A percentile compares a stretch with the other conserved stretches of the same genome.
These are phyloP conservation scores for Tenthredo livida DNA, from an alignment of 2,888 invertebrate genomes.

Conservation along the genomic window DNA sequence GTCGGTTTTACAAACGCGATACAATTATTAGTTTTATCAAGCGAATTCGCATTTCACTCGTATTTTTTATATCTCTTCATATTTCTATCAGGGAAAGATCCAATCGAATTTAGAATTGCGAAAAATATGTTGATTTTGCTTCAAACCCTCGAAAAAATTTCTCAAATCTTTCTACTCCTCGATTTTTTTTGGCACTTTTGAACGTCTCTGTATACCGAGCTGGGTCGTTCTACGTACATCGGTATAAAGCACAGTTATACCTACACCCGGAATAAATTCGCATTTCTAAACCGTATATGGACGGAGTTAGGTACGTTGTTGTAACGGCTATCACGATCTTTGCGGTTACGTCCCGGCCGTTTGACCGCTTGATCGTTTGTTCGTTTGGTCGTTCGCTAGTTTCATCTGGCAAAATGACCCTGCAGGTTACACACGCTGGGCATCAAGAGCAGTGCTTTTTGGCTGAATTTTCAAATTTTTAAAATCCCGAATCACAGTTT, in stretches of 20 bases:
- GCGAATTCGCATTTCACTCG: neutral
- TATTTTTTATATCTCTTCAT: too few species aligned
- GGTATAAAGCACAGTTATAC: neutral
- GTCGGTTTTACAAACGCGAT: neutral
- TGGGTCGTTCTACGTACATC: neutral
- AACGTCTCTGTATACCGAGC: neutral
- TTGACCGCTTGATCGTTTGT: slow-evolving; percentile 42
- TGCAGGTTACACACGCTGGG: neutral
- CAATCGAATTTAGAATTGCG: neutral
- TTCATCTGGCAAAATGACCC: slow-evolving; percentile 22
- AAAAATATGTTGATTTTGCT: neutral
- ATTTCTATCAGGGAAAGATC: neutral
- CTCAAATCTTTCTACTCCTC: neutral
- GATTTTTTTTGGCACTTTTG: neutral
- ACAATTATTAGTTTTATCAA: neutral
- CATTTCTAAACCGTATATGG: slow-evolving; percentile 3
- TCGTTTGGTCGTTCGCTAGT: slow-evolving; percentile 32
- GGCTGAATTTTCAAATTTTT: too few species aligned
- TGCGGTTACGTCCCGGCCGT: slow-evolving; percentile 26
- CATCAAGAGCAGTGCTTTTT: neutral
- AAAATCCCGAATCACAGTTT: too few species aligned
- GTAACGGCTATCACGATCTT: slow-evolving; percentile 44
- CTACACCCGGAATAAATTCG: slow-evolving; percentile 11
- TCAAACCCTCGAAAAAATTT: neutral
- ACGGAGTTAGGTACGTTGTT: neutral